These are phyloP conservation scores for Karalla daura DNA, from an alignment of 2,797 vertebrate species.

Conservation along the genomic window DNA sequence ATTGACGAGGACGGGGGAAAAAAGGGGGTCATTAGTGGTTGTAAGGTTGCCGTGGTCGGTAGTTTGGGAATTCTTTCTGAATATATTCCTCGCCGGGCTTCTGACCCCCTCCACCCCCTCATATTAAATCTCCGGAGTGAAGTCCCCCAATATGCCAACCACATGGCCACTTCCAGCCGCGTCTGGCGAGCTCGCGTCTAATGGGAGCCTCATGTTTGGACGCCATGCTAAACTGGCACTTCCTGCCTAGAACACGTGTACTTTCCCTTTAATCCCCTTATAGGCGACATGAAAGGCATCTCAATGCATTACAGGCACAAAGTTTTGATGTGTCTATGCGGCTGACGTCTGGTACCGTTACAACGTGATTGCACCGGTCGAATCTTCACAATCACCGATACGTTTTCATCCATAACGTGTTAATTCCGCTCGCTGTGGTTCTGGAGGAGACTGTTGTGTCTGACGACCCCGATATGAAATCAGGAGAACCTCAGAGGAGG, in stretches of 20 bases:
- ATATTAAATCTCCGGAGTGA: conserved; percentile 46
- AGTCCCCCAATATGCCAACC: conserved; percentile 61
- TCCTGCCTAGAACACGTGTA: conserved; percentile 42
- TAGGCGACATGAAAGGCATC: conserved; percentile 1
- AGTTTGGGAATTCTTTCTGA: conserved; percentile 22
- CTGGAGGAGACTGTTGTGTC: conserved; percentile 5
- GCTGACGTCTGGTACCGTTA: too few relatives aligned
- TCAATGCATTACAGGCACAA: not conserved
- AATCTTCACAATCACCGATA: too few relatives aligned
- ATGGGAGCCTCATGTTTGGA: conserved; percentile 56
- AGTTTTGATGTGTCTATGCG: not conserved
- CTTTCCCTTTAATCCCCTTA: conserved; percentile 27
- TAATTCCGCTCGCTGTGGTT: not conserved
- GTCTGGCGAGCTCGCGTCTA: conserved; percentile 42
- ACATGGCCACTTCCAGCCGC: conserved; percentile 55
- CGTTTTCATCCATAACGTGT: too few relatives aligned
- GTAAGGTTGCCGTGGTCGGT: conserved; percentile 33
- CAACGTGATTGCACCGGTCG: too few relatives aligned
- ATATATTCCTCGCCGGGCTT: conserved; percentile 23
- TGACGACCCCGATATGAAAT: too few relatives aligned
- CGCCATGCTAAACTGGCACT: conserved; percentile 18
- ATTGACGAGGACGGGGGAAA: conserved; percentile 16
- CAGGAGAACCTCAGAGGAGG: not conserved
- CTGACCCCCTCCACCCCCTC: conserved; percentile 12
- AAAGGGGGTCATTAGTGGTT: conserved; percentile 44